Evolutionary conservation across 2,888 invertebrate species (phyloP).

Genomic region (Beris morrisii): DNA sequence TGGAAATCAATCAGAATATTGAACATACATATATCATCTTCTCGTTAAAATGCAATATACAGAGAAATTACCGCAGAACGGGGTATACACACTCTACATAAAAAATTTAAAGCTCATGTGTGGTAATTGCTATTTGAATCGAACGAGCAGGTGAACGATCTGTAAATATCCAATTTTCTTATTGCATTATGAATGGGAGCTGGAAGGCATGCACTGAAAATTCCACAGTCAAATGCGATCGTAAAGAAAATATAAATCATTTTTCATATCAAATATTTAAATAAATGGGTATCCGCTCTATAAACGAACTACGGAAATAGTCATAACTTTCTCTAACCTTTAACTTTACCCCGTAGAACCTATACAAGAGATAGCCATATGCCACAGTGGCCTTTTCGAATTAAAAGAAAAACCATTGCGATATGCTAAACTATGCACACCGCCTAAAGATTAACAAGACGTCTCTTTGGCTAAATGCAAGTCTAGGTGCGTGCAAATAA

Average conservation of each 20-base stretch:
- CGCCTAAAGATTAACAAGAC: background rate
- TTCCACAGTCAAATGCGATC: background rate
- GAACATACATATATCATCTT: no score
- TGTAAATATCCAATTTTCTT: no score
- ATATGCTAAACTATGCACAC: constrained; percentile 17
- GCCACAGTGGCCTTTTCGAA: constrained; percentile 4
- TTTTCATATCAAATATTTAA: no score
- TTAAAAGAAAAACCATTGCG: constrained; percentile 5
- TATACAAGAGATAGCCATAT: background rate
- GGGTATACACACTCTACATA: no score
- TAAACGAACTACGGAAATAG: constrained; percentile 7
- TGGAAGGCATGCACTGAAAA: background rate
- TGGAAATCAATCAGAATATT: no score
- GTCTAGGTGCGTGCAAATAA: constrained; percentile 39
- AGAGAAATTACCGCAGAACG: no score
- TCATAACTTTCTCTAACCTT: constrained; percentile 27
- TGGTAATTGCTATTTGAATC: no score
- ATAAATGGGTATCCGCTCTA: no score
- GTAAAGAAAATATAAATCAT: background rate
- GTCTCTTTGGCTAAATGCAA: constrained; percentile 23
- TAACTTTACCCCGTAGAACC: constrained; percentile 15
- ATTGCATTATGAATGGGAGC: no score
- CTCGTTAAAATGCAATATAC: no score
- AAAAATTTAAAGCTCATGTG: no score
- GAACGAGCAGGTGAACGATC: no score